Conservation (phyloP, 2,888 invertebrate genomes). For the Harpalus rufipes region DNA sequence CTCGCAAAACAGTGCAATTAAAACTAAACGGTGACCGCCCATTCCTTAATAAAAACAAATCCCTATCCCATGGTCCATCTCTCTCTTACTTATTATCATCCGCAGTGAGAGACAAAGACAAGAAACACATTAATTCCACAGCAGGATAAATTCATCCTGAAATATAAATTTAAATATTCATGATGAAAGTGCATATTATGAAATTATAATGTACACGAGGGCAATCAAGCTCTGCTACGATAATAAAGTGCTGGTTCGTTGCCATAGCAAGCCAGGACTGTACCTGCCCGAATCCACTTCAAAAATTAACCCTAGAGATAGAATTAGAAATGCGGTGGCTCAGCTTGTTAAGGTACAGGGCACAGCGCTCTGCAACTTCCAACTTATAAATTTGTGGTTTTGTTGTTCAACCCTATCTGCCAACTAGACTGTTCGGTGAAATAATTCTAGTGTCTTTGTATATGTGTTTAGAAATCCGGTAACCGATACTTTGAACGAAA, state of each 20-base stretch:
- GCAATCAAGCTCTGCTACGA: slow-evolving; percentile 71
- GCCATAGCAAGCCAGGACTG: slow-evolving; percentile 60
- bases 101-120: slow-evolving; percentile 40
- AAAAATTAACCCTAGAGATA: slow-evolving; percentile 9
- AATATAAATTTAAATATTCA: slow-evolving; percentile 71
- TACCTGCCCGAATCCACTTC: neutral
- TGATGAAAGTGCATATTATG: slow-evolving; percentile 71
- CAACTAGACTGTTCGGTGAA: no score
- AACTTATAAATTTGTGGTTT: neutral
- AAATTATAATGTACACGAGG: slow-evolving; percentile 71
- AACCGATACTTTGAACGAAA: no score
- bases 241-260: slow-evolving; percentile 71
- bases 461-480: no score
- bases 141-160: slow-evolving; percentile 66
- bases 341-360: neutral
- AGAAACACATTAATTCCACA: slow-evolving; percentile 64
- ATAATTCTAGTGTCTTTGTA: no score
- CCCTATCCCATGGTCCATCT: slow-evolving; percentile 29
- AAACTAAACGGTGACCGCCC: slow-evolving; percentile 59
- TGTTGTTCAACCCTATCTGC: neutral
- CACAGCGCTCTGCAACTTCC: no score
- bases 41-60: slow-evolving; percentile 65
- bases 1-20: slow-evolving; percentile 58
- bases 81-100: neutral
- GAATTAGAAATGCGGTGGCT: neutral